Conservation (phyloP, 2,113 vertebrate species). For the Paracanthobrama guichenoti region DNA sequence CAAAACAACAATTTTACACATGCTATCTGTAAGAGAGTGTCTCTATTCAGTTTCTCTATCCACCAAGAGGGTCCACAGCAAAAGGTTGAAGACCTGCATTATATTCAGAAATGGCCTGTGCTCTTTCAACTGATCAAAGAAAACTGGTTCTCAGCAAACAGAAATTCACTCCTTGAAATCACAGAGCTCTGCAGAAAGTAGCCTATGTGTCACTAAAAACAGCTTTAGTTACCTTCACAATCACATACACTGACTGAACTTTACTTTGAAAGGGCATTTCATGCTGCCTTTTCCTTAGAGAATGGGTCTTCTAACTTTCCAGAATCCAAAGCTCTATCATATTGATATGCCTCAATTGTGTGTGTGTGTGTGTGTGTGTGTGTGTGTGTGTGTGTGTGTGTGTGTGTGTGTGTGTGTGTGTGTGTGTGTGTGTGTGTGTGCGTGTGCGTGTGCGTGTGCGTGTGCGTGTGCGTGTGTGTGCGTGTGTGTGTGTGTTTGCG, state of each 20-base stretch:
- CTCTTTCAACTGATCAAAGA: neutral
- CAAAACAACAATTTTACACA: neutral
- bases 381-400: slow-evolving; percentile 23
- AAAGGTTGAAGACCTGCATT: slow-evolving; percentile 8
- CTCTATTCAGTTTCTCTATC: neutral
- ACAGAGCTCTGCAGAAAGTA: slow-evolving; percentile 6
- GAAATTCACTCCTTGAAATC: neutral
- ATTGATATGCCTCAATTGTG: slow-evolving; percentile 5
- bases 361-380: slow-evolving; percentile 22
- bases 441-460: too few species aligned
- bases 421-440: too few species aligned
- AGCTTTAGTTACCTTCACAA: slow-evolving; percentile 30
- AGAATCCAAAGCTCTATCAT: slow-evolving; percentile 12
- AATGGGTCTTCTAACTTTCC: slow-evolving; percentile 25
- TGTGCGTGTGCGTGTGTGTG: too few species aligned
- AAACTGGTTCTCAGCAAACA: slow-evolving; percentile 18
- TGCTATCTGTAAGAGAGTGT: neutral
- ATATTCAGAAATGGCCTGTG: neutral
- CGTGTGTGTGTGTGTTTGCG: neutral
- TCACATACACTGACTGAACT: slow-evolving; percentile 29
- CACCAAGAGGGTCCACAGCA: neutral
- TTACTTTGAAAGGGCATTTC: slow-evolving; percentile 43
- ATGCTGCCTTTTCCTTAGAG: slow-evolving; percentile 40
- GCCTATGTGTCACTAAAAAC: slow-evolving; percentile 8
- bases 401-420: neutral